Evolutionary conservation across 2,797 vertebrate genomes (phyloP), one percentile per base, ranked within the genome.

Genomic region (Sebastes vulpes): DNA sequence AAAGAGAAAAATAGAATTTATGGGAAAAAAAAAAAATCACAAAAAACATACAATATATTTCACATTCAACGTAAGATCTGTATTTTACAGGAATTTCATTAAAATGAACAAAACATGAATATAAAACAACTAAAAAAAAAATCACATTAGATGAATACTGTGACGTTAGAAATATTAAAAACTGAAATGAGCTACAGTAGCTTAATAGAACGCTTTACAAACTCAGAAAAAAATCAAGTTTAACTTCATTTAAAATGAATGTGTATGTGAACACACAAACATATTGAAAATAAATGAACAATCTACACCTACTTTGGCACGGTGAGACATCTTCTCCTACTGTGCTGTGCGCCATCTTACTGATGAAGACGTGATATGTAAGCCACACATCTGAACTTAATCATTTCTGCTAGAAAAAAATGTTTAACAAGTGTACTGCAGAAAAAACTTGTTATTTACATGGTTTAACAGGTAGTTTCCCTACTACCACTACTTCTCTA

Each of bases 61-160:
- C 10, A 60, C 23, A 54, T 38, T 50, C 10, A 77, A 60, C 16
- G 16, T 3, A 25, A 31, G 1, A 66, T 28, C 2, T 54, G 2
- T 1, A 38, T 35, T 76, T 46, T 6, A 76, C 11, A 54, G 3
- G 2, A 12, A 63, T n/a, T 42, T 73, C 31, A 57, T 67, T 59
- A 53, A 74, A 60, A 60, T 29, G 1, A 81, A 77, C 9, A 67
- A 48, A 72, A 56, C 14, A 50, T 35, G 7, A 68, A 59, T 25
- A 81, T 42, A 81, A 60, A 76, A 25, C 5, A 73, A 25, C 5
- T 9, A 9, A 54, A 54, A 23, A 26, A 26, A 21, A 64, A 57
- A 35, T 52, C 50, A 72, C 26, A 75, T 20, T 12, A 65, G 5
- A 28, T 4, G 4, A 57, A 35, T 56, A 14, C 28, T 42, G 6